Base-by-base conservation (phyloP, 1,140 invertebrate genomes). In the Drosophila paulistorum region DNA sequence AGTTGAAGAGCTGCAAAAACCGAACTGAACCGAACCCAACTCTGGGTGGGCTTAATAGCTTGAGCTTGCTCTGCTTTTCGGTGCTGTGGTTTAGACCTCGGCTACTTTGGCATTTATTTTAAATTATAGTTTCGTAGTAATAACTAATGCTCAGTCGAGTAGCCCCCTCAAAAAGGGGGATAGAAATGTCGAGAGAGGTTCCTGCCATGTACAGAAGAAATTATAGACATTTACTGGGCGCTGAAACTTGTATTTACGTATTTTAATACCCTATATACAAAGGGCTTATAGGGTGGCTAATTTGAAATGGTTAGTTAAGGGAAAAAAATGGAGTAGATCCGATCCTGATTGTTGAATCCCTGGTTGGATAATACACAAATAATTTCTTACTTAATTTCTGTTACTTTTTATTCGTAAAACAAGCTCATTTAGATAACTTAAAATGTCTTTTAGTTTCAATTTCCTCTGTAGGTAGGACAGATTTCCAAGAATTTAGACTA, bases 101-200 rank as follows among this genome's bases (percentile, higher is more conserved):
- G 83, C 83, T 86, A 86, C 82, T 86, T 86, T 87, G 82, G 83
- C 83, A 86, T 86, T 86, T 86, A 87, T 86, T 86, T 86, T 86
- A 87, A 86, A 86, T 86, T 86, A 86, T 86, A 86, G 82, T 86
- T 86, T 48, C 41, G 82, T 74, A 79, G 82, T 86, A 85, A 85
- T 85, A 85, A 85, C 82, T 86, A 85, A 85, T 82, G 84, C 82
- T 78, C 75, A 86, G 68, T 54, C 30, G 13, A 3, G 71, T 11
- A 45, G 23, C 39, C 30, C 14, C 35, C 35, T 35, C 9, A 20
- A 37, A 39, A 37, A 37, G 33, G 11, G 13, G 11, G 13, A 59
- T 41, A 39, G 10, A 41, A 35, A 13, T 14, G 45, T 2, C 17
- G 55, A 58, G 39, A 65, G 58, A n/a, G 54, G 59, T 71, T 45